Evolutionary conservation across 2,888 invertebrate genomes (phyloP), one percentile per base, ranked within the genome.

Genomic region (Gymnocheta viridis): DNA sequence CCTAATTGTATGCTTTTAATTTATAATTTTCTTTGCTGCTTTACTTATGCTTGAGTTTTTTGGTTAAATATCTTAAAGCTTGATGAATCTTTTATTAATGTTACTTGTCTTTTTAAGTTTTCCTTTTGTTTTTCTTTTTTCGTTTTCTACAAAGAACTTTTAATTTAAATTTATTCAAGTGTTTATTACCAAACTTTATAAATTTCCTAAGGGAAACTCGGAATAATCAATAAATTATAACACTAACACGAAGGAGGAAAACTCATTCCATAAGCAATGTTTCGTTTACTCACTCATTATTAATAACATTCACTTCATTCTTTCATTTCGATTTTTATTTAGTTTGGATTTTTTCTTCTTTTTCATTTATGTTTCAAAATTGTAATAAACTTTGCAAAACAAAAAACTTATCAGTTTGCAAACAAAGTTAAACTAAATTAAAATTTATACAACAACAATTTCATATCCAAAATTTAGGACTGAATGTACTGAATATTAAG

Each of bases 391-490:
- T 29, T 64, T 44, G 27, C 3, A 14, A 58, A 54, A 64, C 41
- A 54, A 56, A 17, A 49, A 60, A 72, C 22, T 35, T 51, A 74
- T 22, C 49, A 60, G 32, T 72, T 72, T 47, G 29, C 38, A 72
- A 76, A 58, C 54, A 56, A 32, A 47, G 5, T 51, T 62, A 62
- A 44, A 19, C 54, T 67, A n/a, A 76, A 41, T 62, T 19, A 67
- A 58, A 32, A 64, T 7, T 66, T 66, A 47, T 49, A 49, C 14
- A 82, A 77, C 38, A 85, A 78, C 86, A 87, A 85, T 86, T 88
- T 89, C 89, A 90, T 89, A 90, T 89, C 88, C 85, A 80, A 86
- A 87, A 85, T 80, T 87, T 88, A 86, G 87, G 89, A 89, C 89
- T 89, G 89, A 88, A 86, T 86, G 87, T 83, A 82, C 74, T 80